phyloP scores from a whole-genome alignment of 2,113 vertebrate species.

The Emydocephalus ijimae region DNA sequence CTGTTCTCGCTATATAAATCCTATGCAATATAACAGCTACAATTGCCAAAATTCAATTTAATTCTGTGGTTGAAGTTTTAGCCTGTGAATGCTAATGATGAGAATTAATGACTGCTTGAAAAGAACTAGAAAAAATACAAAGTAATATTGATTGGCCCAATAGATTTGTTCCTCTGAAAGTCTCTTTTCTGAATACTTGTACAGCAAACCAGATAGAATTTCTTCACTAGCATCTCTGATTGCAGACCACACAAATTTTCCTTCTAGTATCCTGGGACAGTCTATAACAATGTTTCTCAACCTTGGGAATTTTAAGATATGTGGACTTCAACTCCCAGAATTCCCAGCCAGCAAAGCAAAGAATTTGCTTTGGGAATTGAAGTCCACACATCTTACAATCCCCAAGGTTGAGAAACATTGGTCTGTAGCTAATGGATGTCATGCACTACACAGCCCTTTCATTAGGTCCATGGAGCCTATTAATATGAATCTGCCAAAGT shows the following conservation, averaged over 20 bases:
- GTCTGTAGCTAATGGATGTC: neutral
- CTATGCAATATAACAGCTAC: neutral
- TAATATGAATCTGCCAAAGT: neutral
- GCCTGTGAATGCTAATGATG: neutral
- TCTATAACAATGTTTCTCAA: neutral
- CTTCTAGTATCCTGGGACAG: neutral
- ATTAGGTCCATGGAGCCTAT: neutral
- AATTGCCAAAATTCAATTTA: slow-evolving; percentile 2
- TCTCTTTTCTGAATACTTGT: neutral
- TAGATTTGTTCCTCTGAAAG: neutral
- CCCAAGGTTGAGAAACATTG: neutral
- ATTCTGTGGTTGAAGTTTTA: neutral
- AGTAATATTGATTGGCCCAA: neutral
- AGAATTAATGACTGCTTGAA: slow-evolving; percentile 12
- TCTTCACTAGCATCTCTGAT: neutral
- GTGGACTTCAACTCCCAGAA: neutral
- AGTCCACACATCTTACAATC: neutral
- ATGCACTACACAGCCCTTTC: neutral
- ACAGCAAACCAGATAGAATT: neutral
- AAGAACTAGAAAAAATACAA: neutral
- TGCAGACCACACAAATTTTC: neutral
- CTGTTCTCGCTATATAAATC: neutral
- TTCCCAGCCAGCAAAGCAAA: neutral
- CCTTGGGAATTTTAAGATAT: neutral
- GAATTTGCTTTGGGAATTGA: neutral